Evolutionary conservation across 2,797 vertebrate species (phyloP).

Genomic region (Tiaroga cobitis): DNA sequence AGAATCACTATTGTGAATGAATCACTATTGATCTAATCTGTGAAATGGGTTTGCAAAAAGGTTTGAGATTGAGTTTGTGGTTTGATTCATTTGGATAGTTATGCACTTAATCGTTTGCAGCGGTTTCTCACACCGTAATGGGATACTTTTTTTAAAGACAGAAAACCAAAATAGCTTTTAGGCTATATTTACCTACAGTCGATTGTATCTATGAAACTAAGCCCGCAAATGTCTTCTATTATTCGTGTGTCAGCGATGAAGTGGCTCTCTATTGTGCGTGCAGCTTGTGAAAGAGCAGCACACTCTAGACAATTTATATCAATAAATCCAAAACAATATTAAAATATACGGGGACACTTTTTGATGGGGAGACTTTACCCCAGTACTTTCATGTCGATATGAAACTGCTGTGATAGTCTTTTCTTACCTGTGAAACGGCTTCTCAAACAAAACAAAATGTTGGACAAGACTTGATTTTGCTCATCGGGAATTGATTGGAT

Average conservation of each 20-base stretch:
- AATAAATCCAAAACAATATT: background rate
- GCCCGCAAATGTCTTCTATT: background rate
- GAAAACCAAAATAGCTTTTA: background rate
- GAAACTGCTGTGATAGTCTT: background rate
- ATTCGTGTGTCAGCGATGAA: background rate
- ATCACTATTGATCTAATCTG: background rate
- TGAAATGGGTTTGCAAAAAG: background rate
- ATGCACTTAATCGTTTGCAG: background rate
- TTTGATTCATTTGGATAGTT: background rate
- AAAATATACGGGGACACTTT: background rate
- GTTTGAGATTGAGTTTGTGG: background rate
- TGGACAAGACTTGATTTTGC: background rate
- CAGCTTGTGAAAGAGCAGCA: background rate
- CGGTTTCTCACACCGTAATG: background rate
- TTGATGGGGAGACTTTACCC: no score
- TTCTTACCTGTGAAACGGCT: background rate
- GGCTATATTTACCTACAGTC: background rate
- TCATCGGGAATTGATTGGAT: no score
- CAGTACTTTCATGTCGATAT: no score
- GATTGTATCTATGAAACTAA: background rate
- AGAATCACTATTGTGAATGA: background rate
- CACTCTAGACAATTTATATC: no score
- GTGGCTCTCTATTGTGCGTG: background rate
- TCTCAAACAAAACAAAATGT: background rate
- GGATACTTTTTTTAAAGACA: background rate